These are phyloP conservation scores for Ectemnius continuus DNA, from an alignment of 2,888 invertebrate genomes.

Conservation along the genomic window DNA sequence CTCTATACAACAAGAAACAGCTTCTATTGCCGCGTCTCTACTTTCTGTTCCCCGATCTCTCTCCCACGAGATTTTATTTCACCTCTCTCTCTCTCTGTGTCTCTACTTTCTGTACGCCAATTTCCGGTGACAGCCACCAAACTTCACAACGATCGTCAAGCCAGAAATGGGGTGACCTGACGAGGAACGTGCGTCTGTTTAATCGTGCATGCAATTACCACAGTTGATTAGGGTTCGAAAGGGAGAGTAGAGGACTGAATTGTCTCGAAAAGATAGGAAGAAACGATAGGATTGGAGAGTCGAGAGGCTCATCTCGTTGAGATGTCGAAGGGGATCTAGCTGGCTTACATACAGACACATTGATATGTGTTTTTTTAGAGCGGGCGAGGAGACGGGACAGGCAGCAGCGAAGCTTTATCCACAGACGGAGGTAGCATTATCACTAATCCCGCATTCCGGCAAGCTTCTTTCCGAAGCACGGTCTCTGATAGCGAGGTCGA, in stretches of 20 bases:
- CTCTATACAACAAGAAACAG: constrained; percentile 10
- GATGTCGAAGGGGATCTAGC: background rate
- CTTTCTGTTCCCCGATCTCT: background rate
- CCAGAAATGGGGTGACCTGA: no score
- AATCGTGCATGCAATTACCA: no score
- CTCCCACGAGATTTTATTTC: background rate
- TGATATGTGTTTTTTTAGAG: constrained; percentile 60
- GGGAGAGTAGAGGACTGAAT: no score
- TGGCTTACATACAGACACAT: constrained; percentile 37
- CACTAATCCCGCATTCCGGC: constrained; percentile 87
- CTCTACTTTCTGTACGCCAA: background rate
- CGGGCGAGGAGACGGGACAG: constrained; percentile 70
- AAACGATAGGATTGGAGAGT: no score
- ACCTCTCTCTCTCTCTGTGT: background rate
- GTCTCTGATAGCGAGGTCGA: constrained; percentile 97
- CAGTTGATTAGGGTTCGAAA: no score
- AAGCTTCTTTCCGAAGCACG: constrained; percentile 89
- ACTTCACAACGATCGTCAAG: no score
- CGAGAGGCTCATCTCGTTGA: background rate
- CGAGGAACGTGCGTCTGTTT: no score
- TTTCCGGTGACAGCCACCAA: background rate
- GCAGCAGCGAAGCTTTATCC: constrained; percentile 74
- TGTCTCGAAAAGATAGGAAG: no score
- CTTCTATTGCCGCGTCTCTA: background rate
- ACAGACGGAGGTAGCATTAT: constrained; percentile 89